A percentile compares a stretch with the other conserved stretches of the same genome.
phyloP scores from a whole-genome alignment of 2,113 vertebrate species.

The Calyptomena viridis region DNA sequence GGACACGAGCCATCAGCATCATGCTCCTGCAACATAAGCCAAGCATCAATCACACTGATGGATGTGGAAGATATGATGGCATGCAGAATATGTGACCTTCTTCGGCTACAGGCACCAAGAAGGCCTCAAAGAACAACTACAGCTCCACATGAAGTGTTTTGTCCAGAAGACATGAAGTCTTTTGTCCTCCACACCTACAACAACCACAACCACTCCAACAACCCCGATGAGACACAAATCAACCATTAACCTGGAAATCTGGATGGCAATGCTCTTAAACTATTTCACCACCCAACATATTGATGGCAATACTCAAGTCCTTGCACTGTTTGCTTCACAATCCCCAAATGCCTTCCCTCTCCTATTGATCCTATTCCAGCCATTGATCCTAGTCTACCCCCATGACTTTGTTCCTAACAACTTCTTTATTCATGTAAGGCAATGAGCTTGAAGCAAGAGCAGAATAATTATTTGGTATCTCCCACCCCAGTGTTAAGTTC shows the following conservation, averaged over 20 bases:
- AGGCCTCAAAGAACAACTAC: not conserved
- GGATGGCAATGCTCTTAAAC: not conserved
- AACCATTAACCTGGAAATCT: not conserved
- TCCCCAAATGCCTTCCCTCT: not conserved
- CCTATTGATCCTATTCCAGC: not conserved
- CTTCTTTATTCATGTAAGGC: not conserved
- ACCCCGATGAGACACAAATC: fast-evolving
- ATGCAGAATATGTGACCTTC: fast-evolving
- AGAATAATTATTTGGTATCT: conserved; percentile 21
- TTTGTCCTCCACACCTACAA: not conserved
- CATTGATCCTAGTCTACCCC: not conserved
- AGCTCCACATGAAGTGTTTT: not conserved
- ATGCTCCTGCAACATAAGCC: not conserved
- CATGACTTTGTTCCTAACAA: not conserved
- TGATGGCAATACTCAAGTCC: not conserved
- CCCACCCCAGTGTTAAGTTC: not conserved
- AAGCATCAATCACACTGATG: not conserved
- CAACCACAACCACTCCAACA: not conserved
- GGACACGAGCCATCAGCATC: not conserved
- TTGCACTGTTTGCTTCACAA: not conserved
- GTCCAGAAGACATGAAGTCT: too few species aligned
- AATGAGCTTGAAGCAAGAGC: not conserved
- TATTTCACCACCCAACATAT: not conserved
- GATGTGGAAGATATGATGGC: not conserved
- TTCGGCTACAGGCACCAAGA: not conserved